phyloP scores from a whole-genome alignment of 2,888 invertebrate genomes.

The Cybosia mesomella region DNA sequence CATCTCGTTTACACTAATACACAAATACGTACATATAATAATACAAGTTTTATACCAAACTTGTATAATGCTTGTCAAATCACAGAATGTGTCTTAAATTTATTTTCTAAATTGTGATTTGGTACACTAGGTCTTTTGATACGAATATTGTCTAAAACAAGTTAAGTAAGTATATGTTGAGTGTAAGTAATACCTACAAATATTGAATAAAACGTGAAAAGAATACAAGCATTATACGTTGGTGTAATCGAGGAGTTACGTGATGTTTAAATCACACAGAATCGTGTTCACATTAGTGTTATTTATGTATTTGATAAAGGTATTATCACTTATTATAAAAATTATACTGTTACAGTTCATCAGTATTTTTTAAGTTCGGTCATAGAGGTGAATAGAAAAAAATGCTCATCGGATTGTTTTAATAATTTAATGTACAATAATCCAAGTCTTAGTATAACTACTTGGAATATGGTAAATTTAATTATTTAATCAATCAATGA shows the following conservation, averaged over 20 bases:
- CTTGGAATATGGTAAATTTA: no score
- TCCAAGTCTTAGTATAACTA: no score
- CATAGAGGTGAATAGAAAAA: neutral
- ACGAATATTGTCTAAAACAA: neutral
- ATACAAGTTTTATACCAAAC: neutral
- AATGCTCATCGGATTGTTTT: no score
- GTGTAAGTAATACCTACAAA: neutral
- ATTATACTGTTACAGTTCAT: neutral
- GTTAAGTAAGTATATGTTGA: neutral
- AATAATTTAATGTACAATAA: no score
- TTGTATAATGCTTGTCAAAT: no score
- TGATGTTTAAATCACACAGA: neutral
- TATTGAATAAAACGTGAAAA: neutral
- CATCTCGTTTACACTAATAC: neutral
- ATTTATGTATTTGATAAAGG: neutral
- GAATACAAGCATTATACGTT: neutral
- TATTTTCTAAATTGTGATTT: neutral
- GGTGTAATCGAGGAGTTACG: neutral
- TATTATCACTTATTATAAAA: neutral
- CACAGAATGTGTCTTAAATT: no score
- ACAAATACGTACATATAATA: neutral
- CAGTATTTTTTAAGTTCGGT: constrained; percentile 2
- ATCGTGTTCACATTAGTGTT: constrained; percentile 10
- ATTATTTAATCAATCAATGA: no score
- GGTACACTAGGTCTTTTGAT: neutral